Conservation (phyloP, 2,797 vertebrate species). For the Coracias cyanogaster region DNA sequence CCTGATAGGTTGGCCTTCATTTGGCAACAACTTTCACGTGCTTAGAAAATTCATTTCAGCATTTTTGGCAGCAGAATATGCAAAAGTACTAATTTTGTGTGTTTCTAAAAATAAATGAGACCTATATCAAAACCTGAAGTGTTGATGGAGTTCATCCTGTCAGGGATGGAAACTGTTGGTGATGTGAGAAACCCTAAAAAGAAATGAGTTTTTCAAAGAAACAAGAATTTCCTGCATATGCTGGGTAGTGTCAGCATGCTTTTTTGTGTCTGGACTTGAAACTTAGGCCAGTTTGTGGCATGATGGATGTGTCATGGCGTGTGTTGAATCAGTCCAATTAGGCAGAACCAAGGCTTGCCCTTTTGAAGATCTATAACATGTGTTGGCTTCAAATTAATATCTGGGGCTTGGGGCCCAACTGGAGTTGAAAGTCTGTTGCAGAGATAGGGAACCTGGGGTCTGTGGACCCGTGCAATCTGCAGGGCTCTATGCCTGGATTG, state of each 20-base stretch:
- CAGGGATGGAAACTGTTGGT: neutral
- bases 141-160: neutral
- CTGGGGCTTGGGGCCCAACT: neutral
- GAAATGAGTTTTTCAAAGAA: neutral
- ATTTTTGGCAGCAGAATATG: neutral
- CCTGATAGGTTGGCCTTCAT: neutral
- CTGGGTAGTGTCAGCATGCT: fast-evolving
- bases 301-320: neutral
- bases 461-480: neutral
- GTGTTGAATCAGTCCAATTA: neutral
- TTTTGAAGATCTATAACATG: neutral
- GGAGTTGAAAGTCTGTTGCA: neutral
- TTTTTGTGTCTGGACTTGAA: neutral
- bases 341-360: neutral
- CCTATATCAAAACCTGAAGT: neutral
- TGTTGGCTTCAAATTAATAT: fast-evolving
- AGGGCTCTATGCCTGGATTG: neutral
- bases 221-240: neutral
- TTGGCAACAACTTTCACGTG: neutral
- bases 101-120: neutral
- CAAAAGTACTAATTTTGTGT: neutral
- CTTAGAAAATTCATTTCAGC: neutral
- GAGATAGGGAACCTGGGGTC: neutral
- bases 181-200: neutral
- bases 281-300: neutral